phyloP scores from a whole-genome alignment of 1,140 invertebrate genomes.

The Dendroctonus valens region DNA sequence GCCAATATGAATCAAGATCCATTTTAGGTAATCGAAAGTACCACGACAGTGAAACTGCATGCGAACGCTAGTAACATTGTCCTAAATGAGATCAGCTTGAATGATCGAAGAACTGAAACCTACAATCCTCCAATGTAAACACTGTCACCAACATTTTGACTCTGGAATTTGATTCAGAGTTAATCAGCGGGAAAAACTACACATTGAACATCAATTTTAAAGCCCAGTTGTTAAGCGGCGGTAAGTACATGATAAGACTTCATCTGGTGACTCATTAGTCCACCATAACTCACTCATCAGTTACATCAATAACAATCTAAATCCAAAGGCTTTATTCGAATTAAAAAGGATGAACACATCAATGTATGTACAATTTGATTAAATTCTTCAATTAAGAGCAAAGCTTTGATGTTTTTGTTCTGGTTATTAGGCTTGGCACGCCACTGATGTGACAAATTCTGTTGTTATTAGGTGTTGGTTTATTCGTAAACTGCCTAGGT shows the following conservation, averaged over 20 bases:
- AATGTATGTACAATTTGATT: neutral
- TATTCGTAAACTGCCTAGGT: too few species aligned
- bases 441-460: too few species aligned
- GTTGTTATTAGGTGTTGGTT: too few species aligned
- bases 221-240: conserved; percentile 1
- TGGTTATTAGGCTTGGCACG: too few species aligned
- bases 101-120: neutral
- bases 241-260: neutral
- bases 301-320: neutral
- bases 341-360: neutral
- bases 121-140: neutral
- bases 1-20: neutral
- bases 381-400: too few species aligned
- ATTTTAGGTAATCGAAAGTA: neutral
- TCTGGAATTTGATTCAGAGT: neutral
- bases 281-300: neutral
- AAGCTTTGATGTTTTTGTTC: too few species aligned
- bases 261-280: neutral
- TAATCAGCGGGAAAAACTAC: neutral
- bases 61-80: neutral
- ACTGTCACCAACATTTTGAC: conserved; percentile 2
- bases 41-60: neutral
- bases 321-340: neutral
- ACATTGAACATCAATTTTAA: neutral
- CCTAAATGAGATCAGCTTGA: neutral